Base-by-base conservation (phyloP, 37 sponge, comb jelly and placozoan genomes). In the Amphimedon queenslandica region DNA sequence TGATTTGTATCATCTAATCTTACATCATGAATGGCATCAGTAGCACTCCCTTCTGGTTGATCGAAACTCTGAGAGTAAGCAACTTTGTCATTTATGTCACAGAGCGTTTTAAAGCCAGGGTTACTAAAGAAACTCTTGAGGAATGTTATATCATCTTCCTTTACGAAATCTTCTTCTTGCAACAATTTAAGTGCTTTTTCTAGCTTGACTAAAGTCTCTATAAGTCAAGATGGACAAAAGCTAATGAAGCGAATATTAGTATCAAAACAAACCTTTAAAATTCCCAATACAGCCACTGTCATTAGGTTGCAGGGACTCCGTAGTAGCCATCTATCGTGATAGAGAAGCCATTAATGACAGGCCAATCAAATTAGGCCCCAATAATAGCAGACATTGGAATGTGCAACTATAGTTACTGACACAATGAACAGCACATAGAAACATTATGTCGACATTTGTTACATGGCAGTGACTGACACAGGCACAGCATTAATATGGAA, bases 11-110 rank as follows among this genome's bases (percentile, higher is more conserved):
- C n/a, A n/a, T n/a, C n/a, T 37, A 0, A 25, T 27, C 1, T 38
- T 18, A 74, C 75, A 61, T 60, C 76, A 42, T 23, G 8, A 66
- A 36, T 60, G 51, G 33, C 55, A 13, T 37, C 63, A 18, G n/a
- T 40, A 1, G 57, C 70, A 60, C 58, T 29, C 6, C 80, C 84
- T 28, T 74, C 84, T 29, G 84, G 89, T 36, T 88, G 83, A 41
- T 82, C 84, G 28, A 82, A 75, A 29, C 68, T 33, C 70, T 82
- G 83, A 8, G 84, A 88, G 39, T 70, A 25, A 0, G 85, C 77
- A 5, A 84, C 81, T 0, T 43, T 25, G 38, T 84, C 90, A 69
- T 84, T 84, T 31, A 85, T 78, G 40, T 81, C 55, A 31, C 55
- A 16, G 2, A 82, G 63, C 0, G 51, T 67, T 37, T 42, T 43